Percentiles rank a stretch among this genome's conserved stretches.
Conservation (phyloP, 2,113 vertebrate species). For the Parotia lawesii region DNA sequence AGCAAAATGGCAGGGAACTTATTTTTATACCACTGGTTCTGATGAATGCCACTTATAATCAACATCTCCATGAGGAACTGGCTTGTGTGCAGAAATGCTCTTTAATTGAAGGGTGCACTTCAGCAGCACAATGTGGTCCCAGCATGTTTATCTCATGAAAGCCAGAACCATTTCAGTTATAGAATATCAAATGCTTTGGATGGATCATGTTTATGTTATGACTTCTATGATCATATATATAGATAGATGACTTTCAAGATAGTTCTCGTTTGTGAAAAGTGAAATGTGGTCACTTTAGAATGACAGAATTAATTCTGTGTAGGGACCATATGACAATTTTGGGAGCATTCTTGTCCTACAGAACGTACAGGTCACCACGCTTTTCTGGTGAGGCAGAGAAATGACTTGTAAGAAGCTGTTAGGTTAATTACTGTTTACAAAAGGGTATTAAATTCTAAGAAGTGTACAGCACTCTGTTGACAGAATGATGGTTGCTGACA, state of each 20-base stretch:
- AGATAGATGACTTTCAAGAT: background rate
- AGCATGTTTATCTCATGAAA: conserved; percentile 7
- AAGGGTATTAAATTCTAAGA: conserved; percentile 39
- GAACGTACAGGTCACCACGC: background rate
- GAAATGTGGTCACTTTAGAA: background rate
- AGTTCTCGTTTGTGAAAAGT: background rate
- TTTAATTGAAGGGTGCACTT: conserved; percentile 43
- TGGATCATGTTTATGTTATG: background rate
- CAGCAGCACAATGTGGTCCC: background rate
- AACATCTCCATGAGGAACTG: conserved; percentile 26
- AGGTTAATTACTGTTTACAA: conserved; percentile 60
- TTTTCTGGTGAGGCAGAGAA: conserved; percentile 39
- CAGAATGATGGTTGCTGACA: background rate
- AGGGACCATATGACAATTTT: conserved; percentile 4
- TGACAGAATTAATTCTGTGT: background rate
- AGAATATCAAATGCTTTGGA: background rate
- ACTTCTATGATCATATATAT: background rate
- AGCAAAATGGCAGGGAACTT: conserved; percentile 42
- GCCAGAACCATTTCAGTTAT: background rate
- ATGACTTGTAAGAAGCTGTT: conserved; percentile 55
- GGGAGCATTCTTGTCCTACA: background rate
- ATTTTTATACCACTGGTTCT: conserved; percentile 46
- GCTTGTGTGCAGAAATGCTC: conserved; percentile 47
- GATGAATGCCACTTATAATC: conserved; percentile 52
- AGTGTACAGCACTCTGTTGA: conserved; percentile 21